Percentiles rank a stretch among this genome's conserved stretches.
These are phyloP conservation scores for Dipodomys stephensi DNA, from an alignment of 2,113 vertebrate genomes.

Conservation along the genomic window DNA sequence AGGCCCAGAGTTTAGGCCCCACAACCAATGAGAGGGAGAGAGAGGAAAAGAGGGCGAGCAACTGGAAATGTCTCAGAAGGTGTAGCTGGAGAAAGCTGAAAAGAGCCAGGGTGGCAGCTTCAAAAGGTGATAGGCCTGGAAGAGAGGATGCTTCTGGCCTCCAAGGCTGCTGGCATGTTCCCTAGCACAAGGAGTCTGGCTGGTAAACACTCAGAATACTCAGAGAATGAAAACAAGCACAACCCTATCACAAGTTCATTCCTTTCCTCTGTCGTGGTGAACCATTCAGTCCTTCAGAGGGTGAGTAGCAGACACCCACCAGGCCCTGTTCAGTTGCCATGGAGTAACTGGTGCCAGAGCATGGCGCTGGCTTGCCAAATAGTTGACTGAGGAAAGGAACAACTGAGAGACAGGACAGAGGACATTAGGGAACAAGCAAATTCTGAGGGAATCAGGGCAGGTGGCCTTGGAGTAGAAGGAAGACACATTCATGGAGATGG, in stretches of 20 bases:
- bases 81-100: background rate
- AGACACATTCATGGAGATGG: background rate
- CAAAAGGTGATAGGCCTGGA: background rate
- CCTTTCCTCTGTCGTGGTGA: background rate
- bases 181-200: background rate
- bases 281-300: background rate
- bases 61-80: background rate
- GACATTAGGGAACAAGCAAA: no score
- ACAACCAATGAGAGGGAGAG: no score
- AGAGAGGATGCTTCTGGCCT: background rate
- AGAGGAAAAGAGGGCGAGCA: background rate
- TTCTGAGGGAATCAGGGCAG: background rate
- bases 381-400: background rate
- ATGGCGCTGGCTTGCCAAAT: background rate
- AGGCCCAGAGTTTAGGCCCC: no score
- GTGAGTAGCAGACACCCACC: background rate
- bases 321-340: background rate
- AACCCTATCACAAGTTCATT: background rate
- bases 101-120: background rate
- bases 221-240: background rate
- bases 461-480: background rate
- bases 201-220: background rate
- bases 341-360: background rate
- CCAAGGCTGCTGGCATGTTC: accelerated
- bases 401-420: background rate